Conservation (phyloP, 2,113 vertebrate genomes). For the Colius striatus region DNA sequence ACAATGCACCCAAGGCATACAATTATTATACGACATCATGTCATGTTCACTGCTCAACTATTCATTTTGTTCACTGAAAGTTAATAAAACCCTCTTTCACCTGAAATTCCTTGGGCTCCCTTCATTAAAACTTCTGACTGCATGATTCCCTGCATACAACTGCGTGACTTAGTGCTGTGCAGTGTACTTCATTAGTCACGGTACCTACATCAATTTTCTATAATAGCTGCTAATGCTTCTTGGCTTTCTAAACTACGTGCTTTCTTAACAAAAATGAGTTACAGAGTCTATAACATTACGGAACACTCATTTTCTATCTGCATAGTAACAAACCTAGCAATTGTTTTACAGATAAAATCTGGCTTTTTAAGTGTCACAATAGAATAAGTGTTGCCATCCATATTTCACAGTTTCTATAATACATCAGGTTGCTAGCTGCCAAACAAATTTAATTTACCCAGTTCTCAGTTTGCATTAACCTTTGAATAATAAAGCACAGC, state of each 20-base stretch:
- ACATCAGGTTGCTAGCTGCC: constrained; percentile 41
- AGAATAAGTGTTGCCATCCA: constrained; percentile 18
- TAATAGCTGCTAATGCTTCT: constrained; percentile 48
- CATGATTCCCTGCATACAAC: constrained; percentile 25
- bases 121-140: constrained; percentile 60
- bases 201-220: constrained; percentile 63
- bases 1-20: neutral
- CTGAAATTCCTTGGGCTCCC: constrained; percentile 45
- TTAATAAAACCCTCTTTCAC: constrained; percentile 36
- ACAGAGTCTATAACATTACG: constrained; percentile 24
- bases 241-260: constrained; percentile 12
- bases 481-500: constrained; percentile 82
- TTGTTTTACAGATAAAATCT: constrained; percentile 56
- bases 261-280: constrained; percentile 58
- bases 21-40: constrained; percentile 20
- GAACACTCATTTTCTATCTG: constrained; percentile 12
- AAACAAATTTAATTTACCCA: constrained; percentile 77
- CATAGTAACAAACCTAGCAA: neutral
- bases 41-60: constrained; percentile 38
- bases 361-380: constrained; percentile 29
- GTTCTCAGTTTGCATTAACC: constrained; percentile 79
- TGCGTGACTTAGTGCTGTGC: constrained; percentile 11
- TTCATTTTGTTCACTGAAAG: constrained; percentile 41
- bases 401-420: constrained; percentile 30
- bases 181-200: constrained; percentile 62